Evolutionary conservation across 2,113 vertebrate genomes (phyloP).

Genomic region (Pao palembangensis): DNA sequence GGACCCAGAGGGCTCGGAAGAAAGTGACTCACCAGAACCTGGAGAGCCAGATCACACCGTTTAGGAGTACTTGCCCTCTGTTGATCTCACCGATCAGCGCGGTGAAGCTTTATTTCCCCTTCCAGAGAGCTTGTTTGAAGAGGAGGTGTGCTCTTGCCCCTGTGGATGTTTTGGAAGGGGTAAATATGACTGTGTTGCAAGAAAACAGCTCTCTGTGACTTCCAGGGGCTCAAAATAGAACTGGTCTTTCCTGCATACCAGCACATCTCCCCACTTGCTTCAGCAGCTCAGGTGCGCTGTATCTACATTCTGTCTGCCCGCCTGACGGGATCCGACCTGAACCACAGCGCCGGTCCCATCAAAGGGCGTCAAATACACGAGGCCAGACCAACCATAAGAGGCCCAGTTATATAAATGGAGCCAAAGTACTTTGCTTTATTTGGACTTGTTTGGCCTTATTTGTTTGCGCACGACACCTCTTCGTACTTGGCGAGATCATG

Average conservation of each 20-base stretch:
- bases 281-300: constrained; percentile 67
- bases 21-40: constrained; percentile 75
- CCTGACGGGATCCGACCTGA: constrained; percentile 64
- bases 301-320: constrained; percentile 53
- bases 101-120: constrained; percentile 10
- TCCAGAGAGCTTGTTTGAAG: constrained; percentile 62
- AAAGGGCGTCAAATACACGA: constrained; percentile 60
- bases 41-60: constrained; percentile 65
- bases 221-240: constrained; percentile 67
- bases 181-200: constrained; percentile 35
- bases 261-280: constrained; percentile 65
- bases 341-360: constrained; percentile 60
- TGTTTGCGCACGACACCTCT: constrained; percentile 72
- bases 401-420: constrained; percentile 69
- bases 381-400: constrained; percentile 67
- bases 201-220: constrained; percentile 66
- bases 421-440: constrained; percentile 77
- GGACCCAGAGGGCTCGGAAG: constrained; percentile 70
- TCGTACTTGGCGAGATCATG: constrained; percentile 64
- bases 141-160: constrained; percentile 53
- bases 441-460: constrained; percentile 72
- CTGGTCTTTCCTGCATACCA: constrained; percentile 65
- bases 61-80: constrained; percentile 46
- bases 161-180: constrained; percentile 33
- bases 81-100: constrained; percentile 46